A percentile compares a stretch with the other conserved stretches of the same genome.
These are phyloP conservation scores for Drosophila mimetica DNA, from an alignment of 2,888 invertebrate genomes.

Conservation along the genomic window DNA sequence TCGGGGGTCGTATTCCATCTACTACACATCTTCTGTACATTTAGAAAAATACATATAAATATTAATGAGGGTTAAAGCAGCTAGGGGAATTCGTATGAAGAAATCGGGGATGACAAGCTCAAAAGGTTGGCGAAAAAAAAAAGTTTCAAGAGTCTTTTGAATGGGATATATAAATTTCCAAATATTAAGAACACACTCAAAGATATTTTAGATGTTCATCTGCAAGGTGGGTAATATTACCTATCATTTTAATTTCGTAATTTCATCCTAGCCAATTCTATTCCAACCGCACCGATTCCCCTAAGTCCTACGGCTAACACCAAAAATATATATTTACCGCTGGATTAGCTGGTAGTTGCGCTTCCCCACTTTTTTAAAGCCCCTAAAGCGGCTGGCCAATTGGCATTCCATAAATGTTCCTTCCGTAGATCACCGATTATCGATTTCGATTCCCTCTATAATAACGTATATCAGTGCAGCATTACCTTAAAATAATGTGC, in stretches of 20 bases:
- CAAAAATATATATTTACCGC: conserved; percentile 31
- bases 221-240: conserved; percentile 64
- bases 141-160: background rate
- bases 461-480: conserved; percentile 41
- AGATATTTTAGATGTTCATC: conserved; percentile 59
- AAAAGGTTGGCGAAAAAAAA: conserved; percentile 7
- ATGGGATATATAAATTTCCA: conserved; percentile 1
- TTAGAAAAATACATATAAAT: conserved; percentile 73
- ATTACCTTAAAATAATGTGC: conserved; percentile 44
- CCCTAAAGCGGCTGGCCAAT: conserved; percentile 10
- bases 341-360: background rate
- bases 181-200: conserved; percentile 65
- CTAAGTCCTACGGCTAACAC: conserved; percentile 17
- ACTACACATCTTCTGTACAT: conserved; percentile 20
- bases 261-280: conserved; percentile 11
- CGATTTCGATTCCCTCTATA: conserved; percentile 5
- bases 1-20: background rate
- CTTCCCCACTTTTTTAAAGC: conserved; percentile 20
- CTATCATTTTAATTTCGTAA: conserved; percentile 29
- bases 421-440: background rate
- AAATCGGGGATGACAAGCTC: conserved; percentile 4
- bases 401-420: conserved; percentile 13
- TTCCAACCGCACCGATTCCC: conserved; percentile 6
- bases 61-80: conserved; percentile 7
- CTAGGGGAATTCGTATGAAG: background rate